These are phyloP conservation scores for Equus quagga DNA, from an alignment of 2,113 vertebrate genomes.

Conservation along the genomic window DNA sequence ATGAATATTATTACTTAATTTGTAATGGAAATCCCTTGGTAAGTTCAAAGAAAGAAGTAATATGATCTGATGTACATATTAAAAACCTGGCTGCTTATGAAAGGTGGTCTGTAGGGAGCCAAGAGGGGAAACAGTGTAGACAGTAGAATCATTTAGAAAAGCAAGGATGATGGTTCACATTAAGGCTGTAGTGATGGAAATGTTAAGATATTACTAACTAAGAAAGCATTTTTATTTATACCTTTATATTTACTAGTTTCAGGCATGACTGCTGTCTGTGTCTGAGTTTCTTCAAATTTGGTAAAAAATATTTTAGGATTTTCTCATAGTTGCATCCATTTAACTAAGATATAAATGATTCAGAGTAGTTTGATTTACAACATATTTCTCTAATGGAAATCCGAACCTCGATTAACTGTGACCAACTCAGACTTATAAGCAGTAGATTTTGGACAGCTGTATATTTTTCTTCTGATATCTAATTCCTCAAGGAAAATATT, in stretches of 20 bases:
- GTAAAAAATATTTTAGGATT: not conserved
- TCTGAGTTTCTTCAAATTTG: conserved; percentile 5
- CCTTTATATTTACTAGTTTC: not conserved
- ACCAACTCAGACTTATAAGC: not conserved
- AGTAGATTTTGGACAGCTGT: not conserved
- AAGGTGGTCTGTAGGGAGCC: not conserved
- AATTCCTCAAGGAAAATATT: not conserved
- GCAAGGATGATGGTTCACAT: not conserved
- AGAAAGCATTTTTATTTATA: conserved; percentile 16
- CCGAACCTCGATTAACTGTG: not conserved
- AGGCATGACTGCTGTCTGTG: not conserved
- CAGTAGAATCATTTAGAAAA: not conserved
- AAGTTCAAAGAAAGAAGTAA: not conserved
- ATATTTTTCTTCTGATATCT: not conserved
- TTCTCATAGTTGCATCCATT: not conserved
- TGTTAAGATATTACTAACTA: not conserved
- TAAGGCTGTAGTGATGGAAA: not conserved
- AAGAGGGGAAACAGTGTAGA: fast-evolving
- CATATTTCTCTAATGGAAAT: not conserved
- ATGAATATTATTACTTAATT: not conserved
- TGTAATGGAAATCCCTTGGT: not conserved
- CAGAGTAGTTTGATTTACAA: not conserved
- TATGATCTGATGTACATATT: not conserved
- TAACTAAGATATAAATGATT: not conserved
- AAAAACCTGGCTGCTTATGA: not conserved